Conservation (phyloP, 2,797 vertebrate genomes). For the Halcyon chelicuti region DNA sequence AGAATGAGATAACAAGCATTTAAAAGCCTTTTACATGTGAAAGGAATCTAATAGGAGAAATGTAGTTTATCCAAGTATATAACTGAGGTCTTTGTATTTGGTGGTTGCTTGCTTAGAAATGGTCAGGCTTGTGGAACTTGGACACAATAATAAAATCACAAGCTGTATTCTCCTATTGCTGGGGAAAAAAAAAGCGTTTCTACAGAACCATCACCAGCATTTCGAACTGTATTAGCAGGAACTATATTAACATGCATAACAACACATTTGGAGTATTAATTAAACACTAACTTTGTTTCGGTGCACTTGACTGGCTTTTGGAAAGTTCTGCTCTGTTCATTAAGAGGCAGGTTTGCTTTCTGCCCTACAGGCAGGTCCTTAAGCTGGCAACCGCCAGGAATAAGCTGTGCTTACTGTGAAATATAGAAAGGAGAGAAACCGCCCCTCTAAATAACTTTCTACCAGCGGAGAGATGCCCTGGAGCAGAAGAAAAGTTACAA, state of each 20-base stretch:
- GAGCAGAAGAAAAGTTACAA: not conserved
- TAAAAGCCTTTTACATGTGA: not conserved
- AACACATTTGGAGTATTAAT: not conserved
- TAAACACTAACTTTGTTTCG: not conserved
- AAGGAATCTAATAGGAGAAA: not conserved
- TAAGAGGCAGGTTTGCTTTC: constrained; percentile 18
- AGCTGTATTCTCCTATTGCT: not conserved
- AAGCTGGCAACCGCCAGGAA: not conserved
- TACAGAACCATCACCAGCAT: not conserved
- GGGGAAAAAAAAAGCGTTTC: not conserved
- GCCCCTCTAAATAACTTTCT: not conserved
- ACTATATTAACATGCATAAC: not conserved
- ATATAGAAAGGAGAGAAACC: constrained; percentile 46
- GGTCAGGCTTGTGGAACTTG: not conserved
- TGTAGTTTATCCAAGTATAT: rapidly evolving
- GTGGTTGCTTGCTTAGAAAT: not conserved
- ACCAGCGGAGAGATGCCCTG: constrained; percentile 8
- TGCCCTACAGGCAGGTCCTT: constrained; percentile 54
- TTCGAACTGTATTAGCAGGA: not conserved
- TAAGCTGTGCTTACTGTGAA: constrained; percentile 43
- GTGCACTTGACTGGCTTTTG: not conserved
- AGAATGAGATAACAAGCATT: not conserved
- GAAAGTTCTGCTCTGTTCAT: not conserved
- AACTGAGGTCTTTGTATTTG: not conserved
- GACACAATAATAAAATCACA: not conserved